These are phyloP conservation scores for Eilema griseolum DNA, from an alignment of 2,888 invertebrate genomes.

Conservation along the genomic window DNA sequence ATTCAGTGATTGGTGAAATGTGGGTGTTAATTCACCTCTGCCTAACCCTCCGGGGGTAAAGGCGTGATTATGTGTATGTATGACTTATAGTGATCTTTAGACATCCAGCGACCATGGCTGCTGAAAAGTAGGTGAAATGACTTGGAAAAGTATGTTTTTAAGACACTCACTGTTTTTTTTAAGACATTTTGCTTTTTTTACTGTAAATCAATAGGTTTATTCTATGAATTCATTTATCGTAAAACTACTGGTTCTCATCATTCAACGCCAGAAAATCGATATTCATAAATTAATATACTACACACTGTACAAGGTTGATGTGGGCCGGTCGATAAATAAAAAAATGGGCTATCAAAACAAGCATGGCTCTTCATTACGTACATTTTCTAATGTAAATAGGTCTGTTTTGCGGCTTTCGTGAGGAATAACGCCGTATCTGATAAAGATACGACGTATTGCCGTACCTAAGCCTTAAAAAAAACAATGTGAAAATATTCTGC, in stretches of 20 bases:
- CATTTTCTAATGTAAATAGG: not conserved
- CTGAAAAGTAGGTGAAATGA: too few relatives aligned
- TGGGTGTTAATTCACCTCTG: too few relatives aligned
- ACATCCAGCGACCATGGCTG: too few relatives aligned
- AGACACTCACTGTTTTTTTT: too few relatives aligned
- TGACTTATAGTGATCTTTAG: too few relatives aligned
- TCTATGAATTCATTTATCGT: not conserved
- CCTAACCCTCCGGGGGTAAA: too few relatives aligned
- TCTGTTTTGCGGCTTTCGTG: not conserved
- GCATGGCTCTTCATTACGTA: not conserved
- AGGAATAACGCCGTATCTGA: not conserved
- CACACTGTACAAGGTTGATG: not conserved
- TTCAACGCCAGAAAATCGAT: constrained; percentile 12
- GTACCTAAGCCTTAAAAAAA: too few relatives aligned
- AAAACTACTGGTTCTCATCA: not conserved
- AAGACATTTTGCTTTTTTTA: too few relatives aligned
- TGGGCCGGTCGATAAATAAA: constrained; percentile 7
- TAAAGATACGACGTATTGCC: not conserved
- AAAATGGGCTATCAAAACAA: not conserved
- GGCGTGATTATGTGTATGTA: too few relatives aligned
- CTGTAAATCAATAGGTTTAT: too few relatives aligned
- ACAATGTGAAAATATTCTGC: not conserved
- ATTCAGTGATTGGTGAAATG: too few relatives aligned
- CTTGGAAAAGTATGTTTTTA: too few relatives aligned
- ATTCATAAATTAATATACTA: constrained; percentile 10